Base-by-base conservation (phyloP, 2,888 invertebrate species). In the Amblyjoppa fuscipennis region DNA sequence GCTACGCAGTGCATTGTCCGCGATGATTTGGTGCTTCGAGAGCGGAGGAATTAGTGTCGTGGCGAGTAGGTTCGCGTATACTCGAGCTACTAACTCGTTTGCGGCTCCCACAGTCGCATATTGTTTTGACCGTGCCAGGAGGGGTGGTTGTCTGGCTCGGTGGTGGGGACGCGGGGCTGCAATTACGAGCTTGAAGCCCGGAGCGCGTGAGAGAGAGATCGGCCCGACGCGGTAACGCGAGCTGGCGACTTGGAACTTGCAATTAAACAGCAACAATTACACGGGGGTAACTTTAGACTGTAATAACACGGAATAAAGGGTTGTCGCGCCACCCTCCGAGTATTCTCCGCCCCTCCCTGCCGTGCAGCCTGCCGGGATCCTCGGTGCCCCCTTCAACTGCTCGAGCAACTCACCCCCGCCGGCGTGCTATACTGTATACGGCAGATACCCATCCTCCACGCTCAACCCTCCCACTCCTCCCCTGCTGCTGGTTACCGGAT, bases 231-330 rank as follows among this genome's bases (percentile, higher is more conserved):
- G 86, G 89, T 87, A 90, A 89, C 89, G 88, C 89, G 89, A 89
- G 89, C 87, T 85, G 91, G 90, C 91, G 93, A 93, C 93, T 93
- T 92, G 92, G 92, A 93, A 92, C 93, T 94, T 91, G 93, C 94
- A 94, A 94, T 94, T 94, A 94, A 94, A 94, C 93, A 94, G 93
- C 93, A 94, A 94, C 94, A 94, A 94, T 94, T 94, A 94, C 93
- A 93, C 93, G 92, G 92, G 92, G 93, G 94, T 93, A 94, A 94
- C 94, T 94, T 93, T 93, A 94, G 93, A 94, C 93, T 92, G 93
- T 94, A 94, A 94, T 94, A 94, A 94, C 93, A 92, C 91, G 91
- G 93, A 94, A 94, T 94, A 93, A 93, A 94, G 94, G 94, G 93
- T 94, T 93, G 93, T 84, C 84, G 85, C 81, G 84, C 84, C 80